Conservation (phyloP, 2,888 invertebrate genomes). For the Ochropacha duplaris region DNA sequence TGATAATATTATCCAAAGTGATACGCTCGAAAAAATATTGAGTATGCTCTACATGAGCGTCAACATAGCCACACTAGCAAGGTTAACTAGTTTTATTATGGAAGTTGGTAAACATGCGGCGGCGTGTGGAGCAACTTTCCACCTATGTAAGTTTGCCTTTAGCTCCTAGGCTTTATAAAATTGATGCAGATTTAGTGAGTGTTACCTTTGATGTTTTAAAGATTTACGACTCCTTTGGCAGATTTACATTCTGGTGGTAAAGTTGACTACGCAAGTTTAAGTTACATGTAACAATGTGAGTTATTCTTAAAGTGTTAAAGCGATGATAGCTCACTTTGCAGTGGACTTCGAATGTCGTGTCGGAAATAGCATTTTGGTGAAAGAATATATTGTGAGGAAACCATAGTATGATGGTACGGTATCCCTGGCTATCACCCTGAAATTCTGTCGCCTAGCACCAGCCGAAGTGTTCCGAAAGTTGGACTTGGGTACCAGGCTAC, state of each 20-base stretch:
- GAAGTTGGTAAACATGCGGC: neutral
- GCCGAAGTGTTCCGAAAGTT: too few species aligned
- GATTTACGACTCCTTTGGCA: slow-evolving; percentile 6
- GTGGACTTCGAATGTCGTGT: too few species aligned
- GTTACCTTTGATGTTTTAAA: neutral
- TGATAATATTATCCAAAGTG: neutral
- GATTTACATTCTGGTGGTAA: slow-evolving; percentile 4
- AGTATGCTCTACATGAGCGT: neutral
- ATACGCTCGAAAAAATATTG: neutral
- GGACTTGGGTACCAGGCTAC: too few species aligned
- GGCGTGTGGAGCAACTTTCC: neutral
- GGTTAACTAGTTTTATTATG: neutral
- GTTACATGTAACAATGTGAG: too few species aligned
- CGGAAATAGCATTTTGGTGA: too few species aligned
- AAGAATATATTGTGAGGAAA: too few species aligned
- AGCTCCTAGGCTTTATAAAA: neutral
- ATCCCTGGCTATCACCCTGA: too few species aligned
- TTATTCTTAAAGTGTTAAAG: too few species aligned
- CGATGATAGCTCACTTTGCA: too few species aligned
- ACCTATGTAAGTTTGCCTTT: neutral
- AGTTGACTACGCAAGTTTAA: neutral
- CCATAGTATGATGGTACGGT: too few species aligned
- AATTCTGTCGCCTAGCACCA: too few species aligned
- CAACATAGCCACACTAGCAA: neutral
- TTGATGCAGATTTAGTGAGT: neutral